Conservation (phyloP, 2,797 vertebrate species). For the Distichodus sexfasciatus region DNA sequence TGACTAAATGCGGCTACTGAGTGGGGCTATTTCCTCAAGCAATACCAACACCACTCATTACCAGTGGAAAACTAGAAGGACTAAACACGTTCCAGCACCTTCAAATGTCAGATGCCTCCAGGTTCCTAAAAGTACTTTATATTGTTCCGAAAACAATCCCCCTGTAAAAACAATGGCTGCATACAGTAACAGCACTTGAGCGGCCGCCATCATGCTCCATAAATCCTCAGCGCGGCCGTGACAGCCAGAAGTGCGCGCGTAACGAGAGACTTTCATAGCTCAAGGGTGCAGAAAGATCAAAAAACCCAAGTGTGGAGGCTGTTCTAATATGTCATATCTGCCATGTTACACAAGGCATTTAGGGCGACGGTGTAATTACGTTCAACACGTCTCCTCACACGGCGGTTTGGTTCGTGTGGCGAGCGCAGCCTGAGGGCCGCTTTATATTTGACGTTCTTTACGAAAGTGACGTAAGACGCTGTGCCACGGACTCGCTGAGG, state of each 20-base stretch:
- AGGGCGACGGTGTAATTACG: conserved; percentile 55
- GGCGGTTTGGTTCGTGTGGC: conserved; percentile 2
- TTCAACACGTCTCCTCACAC: conserved; percentile 30
- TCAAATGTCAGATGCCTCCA: not conserved
- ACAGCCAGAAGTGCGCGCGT: conserved; percentile 27
- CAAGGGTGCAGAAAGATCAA: conserved; percentile 43
- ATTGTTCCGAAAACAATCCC: conserved; percentile 12
- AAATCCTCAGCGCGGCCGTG: conserved; percentile 32
- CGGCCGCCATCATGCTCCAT: conserved; percentile 21
- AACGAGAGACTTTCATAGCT: conserved; percentile 46
- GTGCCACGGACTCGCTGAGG: too few species aligned
- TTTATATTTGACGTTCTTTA: too few species aligned
- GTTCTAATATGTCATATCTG: conserved; percentile 51
- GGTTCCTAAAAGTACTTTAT: not conserved
- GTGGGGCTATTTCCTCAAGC: not conserved
- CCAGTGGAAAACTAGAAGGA: not conserved
- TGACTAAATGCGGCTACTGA: not conserved
- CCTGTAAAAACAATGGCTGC: conserved; percentile 15
- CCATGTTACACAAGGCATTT: conserved; percentile 56
- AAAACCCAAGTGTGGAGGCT: conserved; percentile 28
- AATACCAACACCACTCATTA: conserved; percentile 8
- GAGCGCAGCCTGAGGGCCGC: too few species aligned
- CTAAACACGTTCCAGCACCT: conserved; percentile 25
- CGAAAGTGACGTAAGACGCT: too few species aligned
- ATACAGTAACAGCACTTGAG: conserved; percentile 25